These are phyloP conservation scores for Sacculina carcini DNA, from an alignment of 2,888 invertebrate genomes.

Conservation along the genomic window DNA sequence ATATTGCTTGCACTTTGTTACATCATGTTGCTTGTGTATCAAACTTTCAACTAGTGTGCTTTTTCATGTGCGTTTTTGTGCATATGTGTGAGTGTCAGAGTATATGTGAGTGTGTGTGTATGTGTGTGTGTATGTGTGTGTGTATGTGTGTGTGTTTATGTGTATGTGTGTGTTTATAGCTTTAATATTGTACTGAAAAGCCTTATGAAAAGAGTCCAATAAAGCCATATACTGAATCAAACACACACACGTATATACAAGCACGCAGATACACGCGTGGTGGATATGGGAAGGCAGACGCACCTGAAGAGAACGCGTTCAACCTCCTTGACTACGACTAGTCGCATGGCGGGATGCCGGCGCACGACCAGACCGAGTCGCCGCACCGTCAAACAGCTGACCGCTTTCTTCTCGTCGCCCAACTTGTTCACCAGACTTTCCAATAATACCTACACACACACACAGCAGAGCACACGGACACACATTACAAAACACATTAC, in stretches of 20 bases:
- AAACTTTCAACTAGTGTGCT: too few relatives aligned
- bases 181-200: background rate
- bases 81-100: background rate
- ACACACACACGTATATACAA: background rate
- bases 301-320: background rate
- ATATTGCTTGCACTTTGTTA: too few relatives aligned
- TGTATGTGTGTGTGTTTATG: slow-evolving; percentile 2
- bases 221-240: background rate
- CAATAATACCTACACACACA: background rate
- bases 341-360: background rate
- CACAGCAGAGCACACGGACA: too few relatives aligned
- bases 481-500: too few relatives aligned
- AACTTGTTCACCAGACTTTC: background rate
- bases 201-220: background rate
- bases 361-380: background rate
- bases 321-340: background rate
- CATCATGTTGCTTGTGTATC: too few relatives aligned
- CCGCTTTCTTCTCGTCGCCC: slow-evolving; percentile 2
- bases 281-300: background rate
- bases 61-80: background rate
- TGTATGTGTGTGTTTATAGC: background rate
- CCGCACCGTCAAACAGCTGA: background rate
- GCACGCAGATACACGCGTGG: background rate
- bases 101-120: slow-evolving; percentile 1
- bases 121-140: slow-evolving; percentile 1